Conservation (phyloP, 2,113 vertebrate species). For the Tor tambroides region DNA sequence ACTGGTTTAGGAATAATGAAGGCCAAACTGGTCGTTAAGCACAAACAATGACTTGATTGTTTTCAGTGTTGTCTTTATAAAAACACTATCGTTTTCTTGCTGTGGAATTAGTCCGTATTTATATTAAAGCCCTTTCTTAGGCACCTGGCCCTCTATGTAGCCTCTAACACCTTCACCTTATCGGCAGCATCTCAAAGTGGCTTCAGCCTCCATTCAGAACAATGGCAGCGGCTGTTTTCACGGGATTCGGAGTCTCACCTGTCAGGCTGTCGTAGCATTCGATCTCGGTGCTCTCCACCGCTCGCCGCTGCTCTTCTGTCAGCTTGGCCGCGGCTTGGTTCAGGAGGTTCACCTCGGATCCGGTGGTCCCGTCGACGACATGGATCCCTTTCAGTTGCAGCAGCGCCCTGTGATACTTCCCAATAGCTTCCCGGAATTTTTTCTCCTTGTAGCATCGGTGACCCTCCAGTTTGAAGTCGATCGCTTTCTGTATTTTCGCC, state of each 20-base stretch:
- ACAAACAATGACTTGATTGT: background rate
- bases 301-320: slow-evolving; percentile 86
- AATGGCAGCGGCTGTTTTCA: background rate
- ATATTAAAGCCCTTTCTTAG: background rate
- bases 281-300: slow-evolving; percentile 89
- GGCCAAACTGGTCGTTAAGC: background rate
- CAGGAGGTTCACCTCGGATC: slow-evolving; percentile 77
- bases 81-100: background rate
- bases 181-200: background rate
- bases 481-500: slow-evolving; percentile 85
- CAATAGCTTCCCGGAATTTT: slow-evolving; percentile 92
- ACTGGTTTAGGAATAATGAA: background rate
- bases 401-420: slow-evolving; percentile 90
- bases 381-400: slow-evolving; percentile 89
- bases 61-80: background rate
- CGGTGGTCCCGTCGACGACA: slow-evolving; percentile 75
- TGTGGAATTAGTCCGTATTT: background rate
- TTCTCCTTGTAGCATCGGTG: slow-evolving; percentile 92
- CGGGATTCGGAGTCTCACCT: slow-evolving; percentile 71
- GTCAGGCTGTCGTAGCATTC: slow-evolving; percentile 93
- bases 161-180: background rate
- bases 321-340: slow-evolving; percentile 72
- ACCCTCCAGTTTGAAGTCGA: slow-evolving; percentile 89
- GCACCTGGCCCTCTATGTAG: background rate
- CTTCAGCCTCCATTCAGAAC: background rate